Evolutionary conservation across 2,888 invertebrate genomes (phyloP).

Genomic region (Aphidius colemani): DNA sequence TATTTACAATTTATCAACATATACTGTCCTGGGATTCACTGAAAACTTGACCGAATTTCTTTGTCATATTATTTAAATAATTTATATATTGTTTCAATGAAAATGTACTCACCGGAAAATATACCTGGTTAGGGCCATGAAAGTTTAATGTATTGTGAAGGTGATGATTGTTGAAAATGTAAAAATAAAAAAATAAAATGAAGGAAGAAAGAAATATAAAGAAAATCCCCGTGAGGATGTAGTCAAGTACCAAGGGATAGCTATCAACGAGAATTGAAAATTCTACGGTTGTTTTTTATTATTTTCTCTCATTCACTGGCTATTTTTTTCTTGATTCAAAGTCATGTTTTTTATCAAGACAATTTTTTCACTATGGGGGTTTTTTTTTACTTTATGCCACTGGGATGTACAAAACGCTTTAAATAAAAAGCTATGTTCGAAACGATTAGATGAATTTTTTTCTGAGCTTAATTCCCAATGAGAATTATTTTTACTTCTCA

Average conservation of each 20-base stretch:
- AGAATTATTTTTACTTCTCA: constrained; percentile 7
- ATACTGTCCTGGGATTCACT: no score
- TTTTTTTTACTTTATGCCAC: background rate
- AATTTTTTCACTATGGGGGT: background rate
- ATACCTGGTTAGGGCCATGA: constrained; percentile 17
- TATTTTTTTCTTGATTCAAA: background rate
- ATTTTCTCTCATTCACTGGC: background rate
- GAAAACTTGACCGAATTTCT: background rate
- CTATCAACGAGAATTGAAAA: constrained; percentile 25
- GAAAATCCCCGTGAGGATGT: constrained; percentile 5
- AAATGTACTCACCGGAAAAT: constrained; percentile 30
- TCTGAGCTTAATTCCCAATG: constrained; percentile 1
- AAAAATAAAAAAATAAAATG: constrained; percentile 14
- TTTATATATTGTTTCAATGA: constrained; percentile 38
- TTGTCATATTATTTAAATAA: constrained; percentile 47
- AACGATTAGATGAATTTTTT: constrained; percentile 7
- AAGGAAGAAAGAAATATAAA: constrained; percentile 21
- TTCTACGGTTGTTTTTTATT: background rate
- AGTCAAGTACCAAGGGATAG: constrained; percentile 19
- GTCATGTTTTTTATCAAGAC: background rate
- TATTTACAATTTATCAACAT: no score
- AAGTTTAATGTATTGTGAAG: background rate
- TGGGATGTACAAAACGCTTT: background rate
- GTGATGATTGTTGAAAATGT: constrained; percentile 5
- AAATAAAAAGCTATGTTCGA: background rate